Conservation (phyloP, 2,113 vertebrate species). For the Charina bottae region DNA sequence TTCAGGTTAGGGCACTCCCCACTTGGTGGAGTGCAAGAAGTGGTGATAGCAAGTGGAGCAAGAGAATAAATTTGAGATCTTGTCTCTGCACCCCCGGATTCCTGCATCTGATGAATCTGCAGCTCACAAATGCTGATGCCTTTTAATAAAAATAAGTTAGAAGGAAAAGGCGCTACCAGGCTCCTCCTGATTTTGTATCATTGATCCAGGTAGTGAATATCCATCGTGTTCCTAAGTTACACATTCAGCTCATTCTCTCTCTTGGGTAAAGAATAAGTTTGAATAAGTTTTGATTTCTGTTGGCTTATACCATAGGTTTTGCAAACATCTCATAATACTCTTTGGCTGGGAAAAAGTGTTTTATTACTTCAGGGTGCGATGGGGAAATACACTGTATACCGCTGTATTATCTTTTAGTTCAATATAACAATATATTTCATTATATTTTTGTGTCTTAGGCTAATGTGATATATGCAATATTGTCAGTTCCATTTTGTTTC, state of each 20-base stretch:
- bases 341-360: neutral
- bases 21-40: neutral
- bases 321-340: neutral
- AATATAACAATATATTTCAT: neutral
- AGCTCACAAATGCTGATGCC: neutral
- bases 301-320: neutral
- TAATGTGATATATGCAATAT: neutral
- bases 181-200: neutral
- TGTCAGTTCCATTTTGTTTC: neutral
- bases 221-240: neutral
- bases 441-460: neutral
- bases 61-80: neutral
- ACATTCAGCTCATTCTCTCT: neutral
- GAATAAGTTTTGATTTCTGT: neutral
- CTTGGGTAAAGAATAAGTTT: neutral
- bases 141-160: neutral
- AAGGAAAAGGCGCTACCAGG: neutral
- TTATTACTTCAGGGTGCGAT: neutral
- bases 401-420: neutral
- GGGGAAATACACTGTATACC: neutral
- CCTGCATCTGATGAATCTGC: neutral
- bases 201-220: accelerated
- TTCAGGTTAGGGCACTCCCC: neutral
- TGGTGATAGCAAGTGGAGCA: neutral
- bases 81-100: neutral